Base-by-base conservation (phyloP, 2,888 invertebrate genomes). In the Pseudococcus viburni region DNA sequence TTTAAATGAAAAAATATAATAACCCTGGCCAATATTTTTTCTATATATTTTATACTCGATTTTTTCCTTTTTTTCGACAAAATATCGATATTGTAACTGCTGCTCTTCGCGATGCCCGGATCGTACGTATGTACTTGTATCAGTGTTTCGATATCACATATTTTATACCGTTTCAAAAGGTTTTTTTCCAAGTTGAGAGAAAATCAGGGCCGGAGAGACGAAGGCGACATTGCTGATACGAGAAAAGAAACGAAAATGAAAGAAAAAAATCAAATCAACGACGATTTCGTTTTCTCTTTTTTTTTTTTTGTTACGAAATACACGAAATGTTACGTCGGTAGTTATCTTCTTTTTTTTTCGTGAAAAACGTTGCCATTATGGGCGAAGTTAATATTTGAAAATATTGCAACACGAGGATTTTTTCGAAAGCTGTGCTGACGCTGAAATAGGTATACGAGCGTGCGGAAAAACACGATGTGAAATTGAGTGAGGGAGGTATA, bases 1-100 rank as follows among this genome's bases (percentile, higher is more conserved):
- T 8, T 59, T 5, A 17, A 55, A 55, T 17, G 55, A 17, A 55
- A 59, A 59, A 59, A 59, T 19, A 6, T 5, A 59, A 59, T 59
- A 59, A 59, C 59, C 59, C 59, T 59, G 59, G 59, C 59, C 59
- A 59, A 59, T 6, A 59, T 59, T 59, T 59, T 59, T 59, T 59
- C 19, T 12, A 15, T 51, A 15, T 46, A 46, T 46, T 51, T 51
- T 51, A 51, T 51, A 51, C 51, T 15, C 51, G 7, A 46, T 12
- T 46, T 46, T 33, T 33, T 33, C 26, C 26, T 33, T 33, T 33
- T 33, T 33, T 33, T 33, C 26, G 26, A 2, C 26, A 33, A 51
- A 51, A 51, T 51, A 51, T 51, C 51, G 17, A 51, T 51, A 51
- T 17, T 1, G 51, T 15, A 51, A 51, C 51, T 51, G 51, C 51